Evolutionary conservation across 2,797 vertebrate species (phyloP), one percentile per base, ranked within the genome.

Genomic region (Mastacembelus armatus): DNA sequence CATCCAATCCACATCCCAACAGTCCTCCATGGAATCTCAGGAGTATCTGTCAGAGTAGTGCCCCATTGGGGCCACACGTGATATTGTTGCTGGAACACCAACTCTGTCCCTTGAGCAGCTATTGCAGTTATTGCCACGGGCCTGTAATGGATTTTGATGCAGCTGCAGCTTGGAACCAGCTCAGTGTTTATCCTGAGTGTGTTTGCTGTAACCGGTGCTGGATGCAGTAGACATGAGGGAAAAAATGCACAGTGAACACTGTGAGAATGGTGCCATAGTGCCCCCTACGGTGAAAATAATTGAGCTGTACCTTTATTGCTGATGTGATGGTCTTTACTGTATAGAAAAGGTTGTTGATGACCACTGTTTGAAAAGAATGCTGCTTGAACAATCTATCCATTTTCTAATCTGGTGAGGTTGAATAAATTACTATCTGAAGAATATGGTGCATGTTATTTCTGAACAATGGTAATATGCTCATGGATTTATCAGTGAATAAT

Each of bases 1-100:
- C 0, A 52, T 38, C 2, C 89, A 62, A 4, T 84, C 63, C 26
- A 79, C 84, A 4, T 89, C 82, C 10, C 85, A 87, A 0, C 91
- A 89, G 64, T 92, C 91, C 3, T 92, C 91, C 10, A 58, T 84
- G 55, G 91, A 92, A 66, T 89, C 88, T 58, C 85, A 89, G 71
- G 88, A 93, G 3, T 88, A 85, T 54, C 45, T 88, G 49, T 88
- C 88, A 4, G 85, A 92, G 67, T 91, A 86, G 58, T 5, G 7
- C 4, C 26, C 43, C 18, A n/a, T 11, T 33, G 21, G 61, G 22
- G 27, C 30, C n/a, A 59, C 29, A 38, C 56, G 42, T 19, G 29
- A 55, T 5, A 3, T n/a, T 39, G 15, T 11, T 2, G 2, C 19
- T 47, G 18, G 15, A 54, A 49, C n/a, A n/a, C n/a, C n/a, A n/a